phyloP scores from a whole-genome alignment of 1,140 invertebrate species.

The Proctacanthus coquilletti region DNA sequence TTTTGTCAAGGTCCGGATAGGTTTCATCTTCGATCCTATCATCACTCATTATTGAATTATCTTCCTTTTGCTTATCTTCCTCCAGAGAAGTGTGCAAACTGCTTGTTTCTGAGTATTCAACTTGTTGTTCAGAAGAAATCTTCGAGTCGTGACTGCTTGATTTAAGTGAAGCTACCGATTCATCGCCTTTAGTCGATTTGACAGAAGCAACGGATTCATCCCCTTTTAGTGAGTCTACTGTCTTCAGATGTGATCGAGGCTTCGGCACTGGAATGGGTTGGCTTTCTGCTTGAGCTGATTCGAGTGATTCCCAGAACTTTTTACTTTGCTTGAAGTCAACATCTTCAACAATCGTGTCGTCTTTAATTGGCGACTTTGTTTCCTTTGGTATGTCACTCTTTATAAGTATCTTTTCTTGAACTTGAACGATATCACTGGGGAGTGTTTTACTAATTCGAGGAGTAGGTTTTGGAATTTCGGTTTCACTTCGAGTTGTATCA shows the following conservation, averaged over 20 bases:
- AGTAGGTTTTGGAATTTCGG: conserved; percentile 20
- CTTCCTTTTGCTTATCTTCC: not conserved
- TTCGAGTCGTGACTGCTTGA: not conserved
- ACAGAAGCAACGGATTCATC: not conserved
- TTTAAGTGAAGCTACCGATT: not conserved
- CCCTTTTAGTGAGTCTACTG: not conserved
- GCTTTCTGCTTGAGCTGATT: conserved; percentile 10
- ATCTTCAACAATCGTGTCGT: conserved; percentile 7
- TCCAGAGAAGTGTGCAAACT: conserved; percentile 1
- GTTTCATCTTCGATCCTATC: conserved; percentile 6
- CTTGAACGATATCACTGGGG: conserved; percentile 1
- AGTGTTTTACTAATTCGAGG: conserved; percentile 5
- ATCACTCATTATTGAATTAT: conserved; percentile 1
- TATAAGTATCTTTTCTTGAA: too few species aligned
- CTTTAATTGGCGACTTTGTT: conserved; percentile 15
- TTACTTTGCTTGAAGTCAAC: conserved; percentile 8
- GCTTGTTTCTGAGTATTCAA: conserved; percentile 6
- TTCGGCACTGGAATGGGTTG: conserved; percentile 17
- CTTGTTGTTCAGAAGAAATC: conserved; percentile 5
- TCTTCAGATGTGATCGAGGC: conserved; percentile 11
- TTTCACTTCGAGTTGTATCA: not conserved
- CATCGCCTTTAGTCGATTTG: too few species aligned
- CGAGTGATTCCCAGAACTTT: conserved; percentile 11
- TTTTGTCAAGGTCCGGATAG: conserved; percentile 3
- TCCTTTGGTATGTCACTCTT: conserved; percentile 5